Percentiles rank a stretch among this genome's conserved stretches.
Evolutionary conservation across 2,113 vertebrate genomes (phyloP).

Genomic region (Eonycteris spelaea): DNA sequence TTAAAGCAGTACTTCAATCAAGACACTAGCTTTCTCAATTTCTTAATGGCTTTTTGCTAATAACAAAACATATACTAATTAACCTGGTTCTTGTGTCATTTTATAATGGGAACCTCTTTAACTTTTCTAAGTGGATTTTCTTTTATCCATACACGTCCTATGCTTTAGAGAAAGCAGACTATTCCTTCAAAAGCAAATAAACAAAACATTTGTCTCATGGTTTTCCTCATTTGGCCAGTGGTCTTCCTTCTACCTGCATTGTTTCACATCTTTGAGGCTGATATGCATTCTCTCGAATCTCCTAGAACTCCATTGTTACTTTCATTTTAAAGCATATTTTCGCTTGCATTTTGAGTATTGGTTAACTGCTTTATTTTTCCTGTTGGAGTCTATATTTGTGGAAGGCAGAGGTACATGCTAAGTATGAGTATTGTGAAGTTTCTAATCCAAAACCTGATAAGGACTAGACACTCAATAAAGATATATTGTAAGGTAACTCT

Average conservation of each 20-base stretch:
- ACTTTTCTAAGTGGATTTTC: background rate
- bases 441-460: background rate
- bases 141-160: fast-evolving
- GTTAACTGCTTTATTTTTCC: background rate
- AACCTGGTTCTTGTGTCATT: background rate
- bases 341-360: background rate
- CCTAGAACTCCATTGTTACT: background rate
- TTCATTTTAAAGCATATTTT: background rate
- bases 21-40: background rate
- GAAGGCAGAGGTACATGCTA: background rate
- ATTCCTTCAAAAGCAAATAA: background rate
- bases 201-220: background rate
- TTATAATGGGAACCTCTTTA: background rate
- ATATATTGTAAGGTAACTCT: background rate
- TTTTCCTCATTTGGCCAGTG: background rate
- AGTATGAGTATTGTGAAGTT: background rate
- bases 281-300: background rate
- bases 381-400: background rate
- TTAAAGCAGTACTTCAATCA: background rate
- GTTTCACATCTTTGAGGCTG: background rate
- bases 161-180: background rate
- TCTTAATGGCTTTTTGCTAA: background rate
- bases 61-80: background rate
- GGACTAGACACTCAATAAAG: background rate
- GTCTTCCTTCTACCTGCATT: background rate